Conservation (phyloP, 2,797 vertebrate genomes). For the Protosalanx chinensis region DNA sequence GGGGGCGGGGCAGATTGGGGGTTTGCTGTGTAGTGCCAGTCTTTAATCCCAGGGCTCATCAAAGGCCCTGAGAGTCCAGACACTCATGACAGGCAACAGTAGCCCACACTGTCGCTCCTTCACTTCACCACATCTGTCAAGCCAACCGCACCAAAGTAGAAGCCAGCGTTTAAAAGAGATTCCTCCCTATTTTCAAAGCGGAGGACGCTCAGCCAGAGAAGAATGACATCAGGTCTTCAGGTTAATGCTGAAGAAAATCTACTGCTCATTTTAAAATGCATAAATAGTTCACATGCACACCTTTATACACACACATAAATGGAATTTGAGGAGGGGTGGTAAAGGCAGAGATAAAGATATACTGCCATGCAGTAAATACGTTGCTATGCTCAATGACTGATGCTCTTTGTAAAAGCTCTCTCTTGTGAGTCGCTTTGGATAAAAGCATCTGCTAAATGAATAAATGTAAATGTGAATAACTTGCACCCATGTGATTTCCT, state of each 20-base stretch:
- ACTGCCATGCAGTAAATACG: too few species aligned
- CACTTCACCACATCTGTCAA: not conserved
- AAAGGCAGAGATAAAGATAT: not conserved
- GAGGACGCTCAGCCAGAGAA: not conserved
- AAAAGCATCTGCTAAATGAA: too few species aligned
- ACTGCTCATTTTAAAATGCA: not conserved
- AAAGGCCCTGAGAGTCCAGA: constrained; percentile 11
- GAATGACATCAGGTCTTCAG: not conserved
- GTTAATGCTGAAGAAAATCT: not conserved
- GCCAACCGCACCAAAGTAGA: constrained; percentile 9
- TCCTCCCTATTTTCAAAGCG: not conserved
- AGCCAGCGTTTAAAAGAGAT: not conserved
- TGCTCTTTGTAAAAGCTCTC: too few species aligned
- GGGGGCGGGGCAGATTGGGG: constrained; percentile 28
- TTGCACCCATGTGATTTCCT: constrained; percentile 25
- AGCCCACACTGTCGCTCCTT: not conserved
- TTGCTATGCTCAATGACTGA: too few species aligned
- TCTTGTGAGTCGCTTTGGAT: too few species aligned
- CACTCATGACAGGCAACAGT: not conserved
- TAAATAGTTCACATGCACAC: not conserved
- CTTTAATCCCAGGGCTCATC: constrained; percentile 34
- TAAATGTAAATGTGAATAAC: not conserved
- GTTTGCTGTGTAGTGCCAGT: constrained; percentile 28
- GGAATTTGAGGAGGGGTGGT: not conserved
- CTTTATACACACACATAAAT: constrained; percentile 2